phyloP scores from a whole-genome alignment of 2,797 vertebrate species.

The Bradypodion ventrale region DNA sequence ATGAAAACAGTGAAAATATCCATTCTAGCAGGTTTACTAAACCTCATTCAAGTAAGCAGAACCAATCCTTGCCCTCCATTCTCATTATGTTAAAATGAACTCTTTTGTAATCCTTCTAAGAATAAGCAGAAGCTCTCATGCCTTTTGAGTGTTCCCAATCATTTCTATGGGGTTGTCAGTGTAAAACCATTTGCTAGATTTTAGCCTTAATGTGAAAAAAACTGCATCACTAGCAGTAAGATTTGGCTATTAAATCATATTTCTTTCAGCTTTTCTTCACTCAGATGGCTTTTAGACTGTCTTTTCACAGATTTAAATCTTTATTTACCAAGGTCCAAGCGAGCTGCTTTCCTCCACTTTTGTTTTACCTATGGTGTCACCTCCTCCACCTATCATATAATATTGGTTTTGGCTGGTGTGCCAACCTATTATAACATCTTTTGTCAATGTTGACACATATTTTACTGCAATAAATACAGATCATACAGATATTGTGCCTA shows the following conservation, averaged over 20 bases:
- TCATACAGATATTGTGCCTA: accelerated
- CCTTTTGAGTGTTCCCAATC: not conserved
- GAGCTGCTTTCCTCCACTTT: not conserved
- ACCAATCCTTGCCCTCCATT: not conserved
- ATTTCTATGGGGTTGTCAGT: not conserved
- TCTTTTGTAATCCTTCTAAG: not conserved
- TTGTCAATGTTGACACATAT: constrained; percentile 37
- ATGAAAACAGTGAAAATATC: not conserved
- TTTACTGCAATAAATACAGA: constrained; percentile 12
- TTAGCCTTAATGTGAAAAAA: constrained; percentile 5
- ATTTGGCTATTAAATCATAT: constrained; percentile 23
- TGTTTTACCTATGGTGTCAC: constrained; percentile 13
- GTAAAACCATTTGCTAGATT: not conserved
- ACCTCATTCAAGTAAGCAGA: not conserved
- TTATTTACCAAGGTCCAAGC: not conserved
- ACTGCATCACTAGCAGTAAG: not conserved
- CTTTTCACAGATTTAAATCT: constrained; percentile 9
- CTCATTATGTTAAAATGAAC: not conserved
- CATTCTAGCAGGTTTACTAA: not conserved
- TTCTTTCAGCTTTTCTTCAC: not conserved
- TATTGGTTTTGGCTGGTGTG: constrained; percentile 28
- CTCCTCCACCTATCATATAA: constrained; percentile 2
- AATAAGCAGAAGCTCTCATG: not conserved
- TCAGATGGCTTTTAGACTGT: not conserved
- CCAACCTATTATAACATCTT: constrained; percentile 33